Percentiles rank a stretch among this genome's conserved stretches.
phyloP scores from a whole-genome alignment of 2,888 invertebrate species.

The Microctonus brassicae region DNA sequence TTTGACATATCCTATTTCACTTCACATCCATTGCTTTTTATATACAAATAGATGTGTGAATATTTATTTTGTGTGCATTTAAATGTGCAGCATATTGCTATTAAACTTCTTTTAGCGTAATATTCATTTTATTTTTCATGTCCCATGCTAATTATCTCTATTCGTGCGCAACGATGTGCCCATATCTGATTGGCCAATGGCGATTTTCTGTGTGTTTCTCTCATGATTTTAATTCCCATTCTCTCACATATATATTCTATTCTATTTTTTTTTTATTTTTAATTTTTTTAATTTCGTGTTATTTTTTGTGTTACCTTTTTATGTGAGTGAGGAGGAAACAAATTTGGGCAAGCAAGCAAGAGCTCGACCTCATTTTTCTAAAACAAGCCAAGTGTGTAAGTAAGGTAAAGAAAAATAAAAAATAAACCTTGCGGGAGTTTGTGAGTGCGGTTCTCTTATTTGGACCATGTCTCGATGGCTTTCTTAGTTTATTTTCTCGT shows the following conservation, averaged over 20 bases:
- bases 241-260: not conserved
- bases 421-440: not conserved
- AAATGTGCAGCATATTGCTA: not conserved
- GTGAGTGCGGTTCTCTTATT: not conserved
- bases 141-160: slow-evolving; percentile 5
- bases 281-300: not conserved
- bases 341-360: not conserved
- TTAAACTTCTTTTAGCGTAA: slow-evolving; percentile 28
- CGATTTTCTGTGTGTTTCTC: not conserved
- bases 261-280: not conserved
- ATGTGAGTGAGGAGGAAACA: not conserved
- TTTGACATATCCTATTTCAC: slow-evolving; percentile 38
- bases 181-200: slow-evolving; percentile 1
- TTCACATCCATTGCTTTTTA: slow-evolving; percentile 21
- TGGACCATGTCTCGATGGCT: not conserved
- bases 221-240: slow-evolving; percentile 15
- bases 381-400: not conserved
- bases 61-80: slow-evolving; percentile 21
- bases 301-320: not conserved
- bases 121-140: slow-evolving; percentile 22
- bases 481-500: no score
- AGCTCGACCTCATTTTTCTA: not conserved
- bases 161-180: not conserved
- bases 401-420: not conserved
- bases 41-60: not conserved